These are phyloP conservation scores for Anguilla anguilla DNA, from an alignment of 2,797 vertebrate species.

Conservation along the genomic window DNA sequence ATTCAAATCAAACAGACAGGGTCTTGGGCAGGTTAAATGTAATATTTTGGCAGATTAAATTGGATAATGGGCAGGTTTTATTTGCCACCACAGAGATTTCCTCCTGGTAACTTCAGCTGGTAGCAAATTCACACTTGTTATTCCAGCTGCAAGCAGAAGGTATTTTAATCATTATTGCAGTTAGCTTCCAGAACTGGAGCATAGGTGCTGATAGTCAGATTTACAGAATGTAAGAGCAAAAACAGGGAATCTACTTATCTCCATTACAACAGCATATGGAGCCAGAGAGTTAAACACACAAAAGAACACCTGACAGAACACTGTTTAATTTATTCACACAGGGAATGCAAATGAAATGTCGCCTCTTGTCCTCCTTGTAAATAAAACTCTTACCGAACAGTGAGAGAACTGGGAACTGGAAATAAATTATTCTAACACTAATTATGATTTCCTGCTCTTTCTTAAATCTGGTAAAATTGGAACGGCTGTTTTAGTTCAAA, in stretches of 20 bases:
- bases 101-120: background rate
- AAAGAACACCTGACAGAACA: background rate
- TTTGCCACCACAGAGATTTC: background rate
- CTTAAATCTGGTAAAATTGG: no score
- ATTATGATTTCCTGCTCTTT: background rate
- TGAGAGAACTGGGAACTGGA: background rate
- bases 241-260: background rate
- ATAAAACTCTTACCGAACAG: background rate
- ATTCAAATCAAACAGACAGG: background rate
- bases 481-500: no score
- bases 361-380: background rate
- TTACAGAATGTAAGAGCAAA: background rate
- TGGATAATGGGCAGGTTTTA: background rate
- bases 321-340: background rate
- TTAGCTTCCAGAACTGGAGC: background rate
- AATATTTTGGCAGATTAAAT: background rate
- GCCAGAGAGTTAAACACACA: background rate
- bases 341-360: background rate
- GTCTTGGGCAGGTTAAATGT: background rate
- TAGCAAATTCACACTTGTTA: background rate
- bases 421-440: conserved; percentile 1
- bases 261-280: background rate
- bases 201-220: background rate
- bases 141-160: background rate
- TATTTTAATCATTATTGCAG: background rate